phyloP scores from a whole-genome alignment of 2,888 invertebrate genomes.

The Podotricha telesiphe region DNA sequence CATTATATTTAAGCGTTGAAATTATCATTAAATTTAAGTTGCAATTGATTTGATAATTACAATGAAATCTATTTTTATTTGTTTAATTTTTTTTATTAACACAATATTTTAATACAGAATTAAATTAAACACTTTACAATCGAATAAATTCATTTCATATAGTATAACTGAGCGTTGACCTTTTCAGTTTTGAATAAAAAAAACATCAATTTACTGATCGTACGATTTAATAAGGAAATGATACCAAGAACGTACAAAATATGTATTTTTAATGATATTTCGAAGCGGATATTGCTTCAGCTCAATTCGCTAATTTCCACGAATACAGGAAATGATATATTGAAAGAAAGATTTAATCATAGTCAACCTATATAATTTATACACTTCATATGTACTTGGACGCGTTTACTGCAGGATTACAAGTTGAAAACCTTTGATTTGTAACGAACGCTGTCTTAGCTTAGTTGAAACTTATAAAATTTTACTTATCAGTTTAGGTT shows the following conservation, averaged over 20 bases:
- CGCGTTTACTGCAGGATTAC: not conserved
- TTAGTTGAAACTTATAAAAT: not conserved
- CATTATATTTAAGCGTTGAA: too few relatives aligned
- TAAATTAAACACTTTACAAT: not conserved
- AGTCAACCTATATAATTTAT: constrained; percentile 1
- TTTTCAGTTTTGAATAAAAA: not conserved
- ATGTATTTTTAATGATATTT: not conserved
- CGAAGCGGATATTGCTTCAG: constrained; percentile 12
- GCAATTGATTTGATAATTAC: too few relatives aligned
- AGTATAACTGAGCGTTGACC: not conserved
- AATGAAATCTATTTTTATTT: too few relatives aligned
- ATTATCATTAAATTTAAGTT: too few relatives aligned
- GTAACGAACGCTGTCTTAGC: not conserved
- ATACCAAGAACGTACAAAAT: constrained; percentile 7
- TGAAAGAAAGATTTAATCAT: constrained; percentile 26
- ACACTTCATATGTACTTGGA: not conserved
- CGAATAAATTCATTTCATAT: not conserved
- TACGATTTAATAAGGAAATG: constrained; percentile 9
- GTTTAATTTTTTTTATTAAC: too few relatives aligned
- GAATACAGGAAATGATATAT: constrained; percentile 30
- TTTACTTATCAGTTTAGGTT: not conserved
- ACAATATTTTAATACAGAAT: not conserved
- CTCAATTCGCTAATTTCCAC: constrained; percentile 10
- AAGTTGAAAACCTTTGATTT: not conserved
- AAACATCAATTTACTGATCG: not conserved